A percentile compares a stretch with the other conserved stretches of the same genome.
Conservation (phyloP, 2,888 invertebrate genomes). For the Unio delphinus region DNA sequence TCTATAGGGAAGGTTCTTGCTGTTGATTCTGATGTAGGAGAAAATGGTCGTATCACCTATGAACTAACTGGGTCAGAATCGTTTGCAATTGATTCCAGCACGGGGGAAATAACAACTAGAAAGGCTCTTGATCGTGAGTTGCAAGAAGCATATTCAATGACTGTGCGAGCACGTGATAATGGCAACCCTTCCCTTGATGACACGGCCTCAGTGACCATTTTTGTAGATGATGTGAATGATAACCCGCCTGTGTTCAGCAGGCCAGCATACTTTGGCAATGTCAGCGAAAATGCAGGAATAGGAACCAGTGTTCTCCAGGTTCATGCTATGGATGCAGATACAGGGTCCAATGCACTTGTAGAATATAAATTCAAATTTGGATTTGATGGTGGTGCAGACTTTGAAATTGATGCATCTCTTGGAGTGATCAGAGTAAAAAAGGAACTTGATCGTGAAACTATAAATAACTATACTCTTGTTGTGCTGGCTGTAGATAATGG, state of each 20-base stretch:
- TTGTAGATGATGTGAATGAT: slow-evolving; percentile 94
- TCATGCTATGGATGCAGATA: slow-evolving; percentile 91
- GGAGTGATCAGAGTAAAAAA: slow-evolving; percentile 93
- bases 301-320: slow-evolving; percentile 94
- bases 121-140: slow-evolving; percentile 89
- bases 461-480: slow-evolving; percentile 86
- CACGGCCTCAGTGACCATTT: slow-evolving; percentile 91
- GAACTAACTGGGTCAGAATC: slow-evolving; percentile 58
- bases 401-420: slow-evolving; percentile 91
- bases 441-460: slow-evolving; percentile 91
- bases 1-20: slow-evolving; percentile 94
- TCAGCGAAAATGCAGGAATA: slow-evolving; percentile 92
- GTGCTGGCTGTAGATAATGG: slow-evolving; percentile 94
- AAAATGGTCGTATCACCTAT: slow-evolving; percentile 83
- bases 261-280: slow-evolving; percentile 87
- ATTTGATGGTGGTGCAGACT: slow-evolving; percentile 85
- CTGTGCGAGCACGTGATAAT: slow-evolving; percentile 91
- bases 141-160: slow-evolving; percentile 83
- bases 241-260: slow-evolving; percentile 90
- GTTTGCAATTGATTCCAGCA: slow-evolving; percentile 93
- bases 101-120: slow-evolving; percentile 93
- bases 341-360: slow-evolving; percentile 89
- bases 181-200: slow-evolving; percentile 92
- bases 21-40: slow-evolving; percentile 93
- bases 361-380: slow-evolving; percentile 76